These are phyloP conservation scores for Astropecten irregularis DNA, from an alignment of 53 echinoderm and acorn worm genomes.

Conservation along the genomic window DNA sequence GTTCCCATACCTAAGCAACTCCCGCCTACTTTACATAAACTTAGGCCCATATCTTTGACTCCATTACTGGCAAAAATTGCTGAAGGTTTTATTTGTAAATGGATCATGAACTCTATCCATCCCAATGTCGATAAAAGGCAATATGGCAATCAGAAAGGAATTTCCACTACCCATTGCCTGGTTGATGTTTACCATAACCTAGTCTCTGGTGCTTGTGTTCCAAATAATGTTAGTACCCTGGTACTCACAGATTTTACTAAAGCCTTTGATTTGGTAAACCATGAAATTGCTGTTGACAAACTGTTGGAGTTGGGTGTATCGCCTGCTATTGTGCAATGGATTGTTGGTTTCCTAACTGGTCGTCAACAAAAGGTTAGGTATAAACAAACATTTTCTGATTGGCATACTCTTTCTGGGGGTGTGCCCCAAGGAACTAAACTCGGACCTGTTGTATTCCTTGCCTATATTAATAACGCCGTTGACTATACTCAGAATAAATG, in stretches of 20 bases:
- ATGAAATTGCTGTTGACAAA: not conserved
- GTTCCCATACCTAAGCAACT: conserved; percentile 10
- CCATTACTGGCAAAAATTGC: not conserved
- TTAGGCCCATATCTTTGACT: conserved; percentile 7
- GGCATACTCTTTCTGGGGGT: not conserved
- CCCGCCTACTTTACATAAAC: not conserved
- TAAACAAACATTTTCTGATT: not conserved
- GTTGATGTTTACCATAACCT: conserved; percentile 30
- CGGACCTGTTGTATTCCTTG: not conserved
- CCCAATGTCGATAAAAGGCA: conserved; percentile 24
- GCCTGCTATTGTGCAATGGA: not conserved
- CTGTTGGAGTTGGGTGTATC: not conserved
- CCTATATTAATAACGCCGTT: not conserved
- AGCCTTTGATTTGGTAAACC: conserved; percentile 29
- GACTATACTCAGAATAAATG: not conserved
- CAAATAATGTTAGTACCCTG: not conserved
- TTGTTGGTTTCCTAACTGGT: not conserved
- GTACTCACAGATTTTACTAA: conserved; percentile 45
- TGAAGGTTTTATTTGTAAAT: conserved; percentile 15
- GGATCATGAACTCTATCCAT: not conserved
- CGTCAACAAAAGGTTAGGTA: conserved; percentile 3
- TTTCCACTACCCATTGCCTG: conserved; percentile 33
- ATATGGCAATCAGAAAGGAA: conserved; percentile 37
- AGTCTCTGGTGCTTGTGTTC: not conserved
- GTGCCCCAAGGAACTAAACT: conserved; percentile 12